Base-by-base conservation (phyloP, 1,140 invertebrate species). In the Pentalonia nigronervosa region DNA sequence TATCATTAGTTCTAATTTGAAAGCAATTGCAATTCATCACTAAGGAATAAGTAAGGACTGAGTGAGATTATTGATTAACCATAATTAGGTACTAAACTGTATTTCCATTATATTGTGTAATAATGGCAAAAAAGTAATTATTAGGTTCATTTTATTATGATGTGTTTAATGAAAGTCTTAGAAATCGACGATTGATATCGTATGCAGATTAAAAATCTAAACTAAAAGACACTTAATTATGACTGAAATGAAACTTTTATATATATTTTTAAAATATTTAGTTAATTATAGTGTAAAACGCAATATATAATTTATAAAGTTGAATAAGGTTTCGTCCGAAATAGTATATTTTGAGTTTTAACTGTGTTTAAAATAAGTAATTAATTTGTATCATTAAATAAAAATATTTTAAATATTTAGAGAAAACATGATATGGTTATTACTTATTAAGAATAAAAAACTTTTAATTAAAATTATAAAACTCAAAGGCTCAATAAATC, bases 391-490 rank as follows among this genome's bases (percentile, higher is more conserved):
- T 76, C 60, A 76, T 76, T n/a, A 76, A 67, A 67, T 17, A 67
- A 14, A n/a, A 6, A 76, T 76, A 76, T 76, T 76, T n/a, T 17
- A 41, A 76, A 76, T 76, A 76, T 76, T n/a, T 30, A 20, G n/a
- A 76, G 14, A 76, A 34, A 14, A 76, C 60, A 76, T 76, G 30
- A 17, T n/a, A 76, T n/a, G n/a, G 60, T 76, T 76, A 76, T 76
- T 76, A 90, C 7, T 20, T 53, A 53, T 53, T 56, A 83, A 83
- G 21, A 50, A 76, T 48, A 83, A 83, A 91, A 81, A 91, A 91
- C 67, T 91, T 91, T 91, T 91, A 91, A 91, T 91, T 91, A 91
- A 91, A 91, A 91, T 83, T 20, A 9, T 50, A 83, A 83, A 20
- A 48, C 47, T 91, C n/a, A 9, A 36, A 76, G 67, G 56, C 6